A percentile compares a stretch with the other conserved stretches of the same genome.
phyloP scores from a whole-genome alignment of 2,797 vertebrate species.

The Limosa lapponica region DNA sequence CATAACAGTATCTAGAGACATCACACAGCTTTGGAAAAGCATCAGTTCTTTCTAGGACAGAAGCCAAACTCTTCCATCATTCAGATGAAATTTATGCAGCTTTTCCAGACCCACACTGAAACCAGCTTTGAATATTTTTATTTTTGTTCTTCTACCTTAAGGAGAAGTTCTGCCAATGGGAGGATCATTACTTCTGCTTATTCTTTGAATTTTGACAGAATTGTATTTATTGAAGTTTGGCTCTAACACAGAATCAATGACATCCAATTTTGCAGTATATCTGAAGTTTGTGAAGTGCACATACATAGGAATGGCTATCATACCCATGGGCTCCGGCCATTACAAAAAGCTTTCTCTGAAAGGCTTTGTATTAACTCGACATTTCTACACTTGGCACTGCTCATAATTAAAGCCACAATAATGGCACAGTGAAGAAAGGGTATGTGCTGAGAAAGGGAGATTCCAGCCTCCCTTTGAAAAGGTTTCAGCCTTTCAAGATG shows the following conservation, averaged over 20 bases:
- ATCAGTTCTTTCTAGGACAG: not conserved
- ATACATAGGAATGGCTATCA: not conserved
- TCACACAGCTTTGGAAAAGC: conserved; percentile 1
- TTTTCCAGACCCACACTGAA: not conserved
- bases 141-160: not conserved
- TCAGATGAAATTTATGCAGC: not conserved
- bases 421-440: not conserved
- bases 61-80: conserved; percentile 1
- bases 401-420: not conserved
- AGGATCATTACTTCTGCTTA: not conserved
- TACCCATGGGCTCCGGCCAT: not conserved
- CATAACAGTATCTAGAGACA: not conserved
- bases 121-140: not conserved
- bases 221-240: not conserved
- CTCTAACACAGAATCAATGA: not conserved
- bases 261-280: not conserved
- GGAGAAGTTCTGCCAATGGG: not conserved
- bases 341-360: not conserved
- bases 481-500: not conserved
- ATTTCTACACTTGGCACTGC: not conserved
- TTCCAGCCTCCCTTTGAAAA: not conserved
- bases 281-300: not conserved
- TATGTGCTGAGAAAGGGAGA: not conserved
- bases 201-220: not conserved
- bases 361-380: not conserved